Evolutionary conservation across 2,888 invertebrate species (phyloP).

Genomic region (Sesia bembeciformis): DNA sequence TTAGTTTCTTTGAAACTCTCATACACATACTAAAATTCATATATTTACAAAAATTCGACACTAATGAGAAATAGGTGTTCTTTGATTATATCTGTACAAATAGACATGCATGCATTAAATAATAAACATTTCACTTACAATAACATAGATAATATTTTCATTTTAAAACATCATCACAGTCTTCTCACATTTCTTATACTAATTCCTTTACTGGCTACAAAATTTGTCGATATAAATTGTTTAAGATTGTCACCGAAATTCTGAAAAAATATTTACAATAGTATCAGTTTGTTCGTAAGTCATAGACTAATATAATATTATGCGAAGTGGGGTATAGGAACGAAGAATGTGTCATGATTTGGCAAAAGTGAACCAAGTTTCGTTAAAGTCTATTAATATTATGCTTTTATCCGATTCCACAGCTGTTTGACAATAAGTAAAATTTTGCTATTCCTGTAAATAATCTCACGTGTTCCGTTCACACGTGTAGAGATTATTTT

Average conservation of each 20-base stretch:
- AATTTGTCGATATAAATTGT: not conserved
- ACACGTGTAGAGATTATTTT: no score
- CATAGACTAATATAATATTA: not conserved
- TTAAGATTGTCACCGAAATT: not conserved
- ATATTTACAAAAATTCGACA: not conserved
- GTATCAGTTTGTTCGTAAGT: not conserved
- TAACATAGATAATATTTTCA: constrained; percentile 33
- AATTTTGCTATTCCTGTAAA: no score
- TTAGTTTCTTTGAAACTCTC: not conserved
- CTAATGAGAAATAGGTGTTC: not conserved
- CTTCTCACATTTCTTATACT: constrained; percentile 61
- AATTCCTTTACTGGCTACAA: constrained; percentile 14
- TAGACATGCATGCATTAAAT: not conserved
- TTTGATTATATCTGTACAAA: not conserved
- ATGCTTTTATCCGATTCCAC: no score
- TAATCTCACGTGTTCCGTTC: no score
- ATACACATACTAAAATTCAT: not conserved
- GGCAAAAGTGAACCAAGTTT: constrained; percentile 5
- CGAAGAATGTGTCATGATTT: constrained; percentile 18
- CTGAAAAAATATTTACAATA: constrained; percentile 3
- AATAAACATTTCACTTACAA: constrained; percentile 36
- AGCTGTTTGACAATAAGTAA: no score
- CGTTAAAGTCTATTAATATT: no score
- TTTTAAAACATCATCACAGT: constrained; percentile 65
- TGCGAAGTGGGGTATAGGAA: constrained; percentile 11